Base-by-base conservation (phyloP, 1,140 invertebrate species). In the Drosophila tropicalis region DNA sequence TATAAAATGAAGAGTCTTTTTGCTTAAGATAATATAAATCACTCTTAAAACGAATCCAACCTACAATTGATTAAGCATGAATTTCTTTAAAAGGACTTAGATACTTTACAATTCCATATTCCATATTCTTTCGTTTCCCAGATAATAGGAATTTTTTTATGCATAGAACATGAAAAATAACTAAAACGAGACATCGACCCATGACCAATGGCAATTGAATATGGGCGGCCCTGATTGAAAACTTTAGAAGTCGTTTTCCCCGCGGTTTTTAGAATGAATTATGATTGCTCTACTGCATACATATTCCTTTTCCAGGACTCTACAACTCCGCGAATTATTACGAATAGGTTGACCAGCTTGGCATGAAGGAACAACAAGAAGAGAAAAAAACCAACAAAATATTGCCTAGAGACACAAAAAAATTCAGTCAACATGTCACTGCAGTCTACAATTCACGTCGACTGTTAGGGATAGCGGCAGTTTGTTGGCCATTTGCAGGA, bases 401-500 rank as follows among this genome's bases (percentile, higher is more conserved):
- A 57, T 69, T 34, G 56, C 71, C 75, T 34, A 62, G 41, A 55
- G 36, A 70, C 58, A 55, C 65, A 60, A 54, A 54, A 54, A 76
- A 65, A 41, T 51, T 60, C 74, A 81, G 71, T 79, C 61, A 47
- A 67, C 68, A 67, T 64, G 83, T 79, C 76, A 83, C 83, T 89
- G 84, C 84, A 87, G 84, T 87, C 84, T 66, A 87, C 84, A 87
- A 87, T 81, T 87, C 83, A 86, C 72, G 61, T 64, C 17, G 56
- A 12, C 17, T 58, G 15, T 6, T 5, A 15, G 13, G n/a, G 32
- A n/a, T 34, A 22, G 55, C 29, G 32, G 22, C 54, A 56, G 54
- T 56, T 56, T 51, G 44, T 51, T 51, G 17, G 44, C 44, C 44
- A 51, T 51, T 51, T 51, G 44, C 17, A 51, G 44, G 67, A 40